Evolutionary conservation across 1,140 invertebrate species (phyloP).

Genomic region (Drosophila funebris): DNA sequence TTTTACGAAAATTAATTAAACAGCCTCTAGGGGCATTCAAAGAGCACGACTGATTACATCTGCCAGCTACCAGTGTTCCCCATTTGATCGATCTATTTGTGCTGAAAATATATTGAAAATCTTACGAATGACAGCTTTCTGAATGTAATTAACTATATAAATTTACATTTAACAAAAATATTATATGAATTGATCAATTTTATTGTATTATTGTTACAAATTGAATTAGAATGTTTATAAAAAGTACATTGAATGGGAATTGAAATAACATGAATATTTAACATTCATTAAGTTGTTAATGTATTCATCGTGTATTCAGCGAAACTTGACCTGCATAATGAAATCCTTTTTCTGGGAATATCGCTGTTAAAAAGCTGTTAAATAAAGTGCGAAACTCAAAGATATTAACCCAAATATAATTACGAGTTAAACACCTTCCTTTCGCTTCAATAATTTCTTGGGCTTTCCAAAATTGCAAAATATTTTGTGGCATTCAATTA

Average conservation of each 20-base stretch:
- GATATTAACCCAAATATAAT: neutral
- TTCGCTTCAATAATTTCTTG: neutral
- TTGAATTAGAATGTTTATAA: too few species aligned
- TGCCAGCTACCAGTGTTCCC: slow-evolving; percentile 78
- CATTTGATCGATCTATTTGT: slow-evolving; percentile 73
- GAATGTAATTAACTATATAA: too few species aligned
- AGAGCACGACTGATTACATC: slow-evolving; percentile 72
- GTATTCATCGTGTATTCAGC: too few species aligned
- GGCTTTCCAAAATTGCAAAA: neutral
- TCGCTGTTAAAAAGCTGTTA: neutral
- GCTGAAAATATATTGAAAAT: neutral
- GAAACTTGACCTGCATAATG: too few species aligned
- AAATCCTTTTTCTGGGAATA: too few species aligned
- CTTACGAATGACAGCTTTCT: neutral
- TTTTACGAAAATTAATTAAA: slow-evolving; percentile 64
- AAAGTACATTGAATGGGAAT: too few species aligned
- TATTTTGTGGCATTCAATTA: neutral
- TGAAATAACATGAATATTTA: too few species aligned
- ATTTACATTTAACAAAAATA: too few species aligned
- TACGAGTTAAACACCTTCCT: neutral
- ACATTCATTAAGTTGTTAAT: too few species aligned
- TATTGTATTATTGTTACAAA: too few species aligned
- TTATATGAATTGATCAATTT: too few species aligned
- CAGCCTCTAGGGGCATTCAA: slow-evolving; percentile 48
- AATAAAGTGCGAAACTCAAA: neutral